These are phyloP conservation scores for Phainopepla nitens DNA, from an alignment of 2,113 vertebrate genomes.

Conservation along the genomic window DNA sequence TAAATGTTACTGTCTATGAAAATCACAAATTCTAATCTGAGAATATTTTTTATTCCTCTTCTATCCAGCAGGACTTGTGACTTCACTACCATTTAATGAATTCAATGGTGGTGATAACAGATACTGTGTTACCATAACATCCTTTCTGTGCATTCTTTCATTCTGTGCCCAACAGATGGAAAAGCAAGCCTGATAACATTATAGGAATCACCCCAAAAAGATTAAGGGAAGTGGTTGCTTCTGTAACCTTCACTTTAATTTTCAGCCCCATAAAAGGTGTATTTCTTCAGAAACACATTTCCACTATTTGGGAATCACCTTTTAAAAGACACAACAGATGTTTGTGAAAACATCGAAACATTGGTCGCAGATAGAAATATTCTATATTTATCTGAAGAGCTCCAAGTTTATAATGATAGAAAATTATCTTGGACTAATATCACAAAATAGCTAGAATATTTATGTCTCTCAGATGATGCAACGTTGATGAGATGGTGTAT, in stretches of 20 bases:
- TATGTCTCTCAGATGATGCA: background rate
- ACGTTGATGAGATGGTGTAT: background rate
- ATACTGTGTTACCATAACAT: background rate
- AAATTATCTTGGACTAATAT: background rate
- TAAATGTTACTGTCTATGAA: background rate
- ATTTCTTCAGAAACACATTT: background rate
- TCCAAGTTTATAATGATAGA: slow-evolving; percentile 5
- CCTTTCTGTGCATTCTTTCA: background rate
- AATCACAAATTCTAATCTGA: background rate
- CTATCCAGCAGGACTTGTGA: background rate
- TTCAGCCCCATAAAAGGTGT: background rate
- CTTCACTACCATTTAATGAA: background rate
- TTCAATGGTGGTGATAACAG: background rate
- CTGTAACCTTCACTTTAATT: slow-evolving; percentile 2
- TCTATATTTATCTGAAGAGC: slow-evolving; percentile 14
- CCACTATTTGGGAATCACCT: background rate
- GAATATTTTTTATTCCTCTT: background rate
- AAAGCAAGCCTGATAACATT: background rate
- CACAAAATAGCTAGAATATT: slow-evolving; percentile 28
- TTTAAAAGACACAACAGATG: background rate
- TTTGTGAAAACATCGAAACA: background rate
- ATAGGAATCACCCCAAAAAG: background rate
- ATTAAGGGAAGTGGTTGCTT: background rate
- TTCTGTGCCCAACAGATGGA: background rate
- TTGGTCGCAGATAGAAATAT: slow-evolving; percentile 4